Percentiles rank a stretch among this genome's conserved stretches.
phyloP scores from a whole-genome alignment of 2,797 vertebrate genomes.

The Threskiornis aethiopicus region DNA sequence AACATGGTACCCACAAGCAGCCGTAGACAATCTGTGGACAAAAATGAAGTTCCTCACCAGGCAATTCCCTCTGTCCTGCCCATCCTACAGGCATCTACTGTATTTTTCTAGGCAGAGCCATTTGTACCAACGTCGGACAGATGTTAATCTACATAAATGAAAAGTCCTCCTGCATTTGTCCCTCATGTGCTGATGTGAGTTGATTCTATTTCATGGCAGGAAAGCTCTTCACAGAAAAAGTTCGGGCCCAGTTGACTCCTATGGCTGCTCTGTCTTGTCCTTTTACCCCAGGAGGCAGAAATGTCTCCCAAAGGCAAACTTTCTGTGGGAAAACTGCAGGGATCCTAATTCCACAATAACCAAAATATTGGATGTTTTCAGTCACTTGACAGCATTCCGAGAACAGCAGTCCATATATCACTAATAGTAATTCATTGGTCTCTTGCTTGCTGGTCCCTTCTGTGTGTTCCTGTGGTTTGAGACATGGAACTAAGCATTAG shows the following conservation, averaged over 20 bases:
- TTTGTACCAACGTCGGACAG: neutral
- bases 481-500: neutral
- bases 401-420: neutral
- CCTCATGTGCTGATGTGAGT: neutral
- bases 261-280: neutral
- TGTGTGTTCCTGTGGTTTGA: neutral
- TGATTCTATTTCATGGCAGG: neutral
- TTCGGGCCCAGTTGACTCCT: neutral
- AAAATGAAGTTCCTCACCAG: neutral
- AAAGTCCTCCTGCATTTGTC: neutral
- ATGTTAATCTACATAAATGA: neutral
- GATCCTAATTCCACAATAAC: neutral
- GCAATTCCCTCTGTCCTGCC: neutral
- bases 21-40: neutral
- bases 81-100: neutral
- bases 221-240: neutral
- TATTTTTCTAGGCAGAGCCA: neutral
- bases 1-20: neutral
- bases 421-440: neutral
- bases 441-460: neutral
- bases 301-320: neutral
- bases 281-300: neutral
- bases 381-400: neutral
- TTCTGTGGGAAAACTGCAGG: neutral
- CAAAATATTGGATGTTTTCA: neutral